A percentile compares a stretch with the other conserved stretches of the same genome.
Conservation (phyloP, 2,113 vertebrate species). For the pig (Sus scrofa) region T2T-Sscrofa CM000812.6:130421001-130421500, state of each 20-base stretch:
- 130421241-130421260: background rate
- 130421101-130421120: too few relatives aligned
- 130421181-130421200: background rate
- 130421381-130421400: background rate
- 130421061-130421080: too few relatives aligned
- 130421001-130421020: too few relatives aligned
- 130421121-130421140: too few relatives aligned
- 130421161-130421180: background rate
- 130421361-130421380: background rate
- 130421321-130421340: background rate
- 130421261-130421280: background rate
- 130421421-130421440: too few relatives aligned
- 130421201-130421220: slow-evolving; percentile 20
- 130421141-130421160: background rate
- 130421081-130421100: too few relatives aligned
- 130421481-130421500: too few relatives aligned
- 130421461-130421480: too few relatives aligned
- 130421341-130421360: background rate
- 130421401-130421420: slow-evolving; percentile 36
- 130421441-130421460: too few relatives aligned
- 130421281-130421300: background rate
- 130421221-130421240: background rate
- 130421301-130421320: background rate
- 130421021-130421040: too few relatives aligned
- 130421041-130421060: too few relatives aligned